Evolutionary conservation across 2,113 vertebrate species (phyloP).

Genomic region (Lathamus discolor): DNA sequence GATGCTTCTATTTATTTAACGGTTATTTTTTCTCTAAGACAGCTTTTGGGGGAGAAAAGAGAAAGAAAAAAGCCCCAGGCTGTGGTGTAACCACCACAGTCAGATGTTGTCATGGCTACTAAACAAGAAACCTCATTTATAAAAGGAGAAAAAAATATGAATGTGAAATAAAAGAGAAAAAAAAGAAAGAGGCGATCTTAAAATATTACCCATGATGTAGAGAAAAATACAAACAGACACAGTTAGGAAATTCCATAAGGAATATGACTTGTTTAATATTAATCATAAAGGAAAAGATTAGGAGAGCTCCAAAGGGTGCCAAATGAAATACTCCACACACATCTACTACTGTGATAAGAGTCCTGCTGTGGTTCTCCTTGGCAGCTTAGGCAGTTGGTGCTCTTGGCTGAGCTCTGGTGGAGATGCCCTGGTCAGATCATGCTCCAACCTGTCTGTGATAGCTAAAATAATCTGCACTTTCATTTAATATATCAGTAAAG

Average conservation of each 20-base stretch:
- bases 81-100: slow-evolving; percentile 51
- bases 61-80: slow-evolving; percentile 1
- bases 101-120: slow-evolving; percentile 59
- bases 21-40: background rate
- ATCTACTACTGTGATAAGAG: background rate
- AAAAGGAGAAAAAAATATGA: slow-evolving; percentile 56
- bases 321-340: background rate
- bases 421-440: background rate
- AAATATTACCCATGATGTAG: slow-evolving; percentile 55
- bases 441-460: background rate
- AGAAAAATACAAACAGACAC: slow-evolving; percentile 56
- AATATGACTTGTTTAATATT: slow-evolving; percentile 60
- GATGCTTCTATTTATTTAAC: slow-evolving; percentile 39
- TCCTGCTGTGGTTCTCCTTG: background rate
- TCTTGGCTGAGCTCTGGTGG: background rate
- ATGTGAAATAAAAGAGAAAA: slow-evolving; percentile 16
- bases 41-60: background rate
- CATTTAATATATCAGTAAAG: background rate
- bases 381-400: background rate
- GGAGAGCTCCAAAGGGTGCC: slow-evolving; percentile 5
- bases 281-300: slow-evolving; percentile 65
- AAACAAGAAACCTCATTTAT: slow-evolving; percentile 64
- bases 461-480: background rate
- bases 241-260: slow-evolving; percentile 56
- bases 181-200: background rate